A percentile compares a stretch with the other conserved stretches of the same genome.
phyloP scores from a whole-genome alignment of 2,888 invertebrate species.

The Pristionchus maxplancki region DNA sequence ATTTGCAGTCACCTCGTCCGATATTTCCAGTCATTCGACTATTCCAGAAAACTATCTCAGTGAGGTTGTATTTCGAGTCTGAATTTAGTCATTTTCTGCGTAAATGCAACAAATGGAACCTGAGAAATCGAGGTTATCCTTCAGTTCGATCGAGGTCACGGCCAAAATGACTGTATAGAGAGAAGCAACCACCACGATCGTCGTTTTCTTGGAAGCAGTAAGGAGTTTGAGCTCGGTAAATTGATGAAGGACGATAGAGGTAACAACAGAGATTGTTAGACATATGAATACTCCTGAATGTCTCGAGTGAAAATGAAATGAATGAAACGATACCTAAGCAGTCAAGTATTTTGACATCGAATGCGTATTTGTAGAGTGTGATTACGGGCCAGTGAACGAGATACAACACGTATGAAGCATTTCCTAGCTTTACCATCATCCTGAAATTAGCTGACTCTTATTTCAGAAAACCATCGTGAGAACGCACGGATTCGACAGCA shows the following conservation, averaged over 20 bases:
- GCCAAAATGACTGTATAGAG: not conserved
- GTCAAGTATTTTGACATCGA: not conserved
- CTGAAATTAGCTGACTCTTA: not conserved
- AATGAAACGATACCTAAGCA: not conserved
- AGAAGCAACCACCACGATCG: not conserved
- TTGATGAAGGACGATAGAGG: not conserved
- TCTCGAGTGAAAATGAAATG: not conserved
- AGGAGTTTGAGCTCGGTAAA: not conserved
- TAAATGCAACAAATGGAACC: not conserved
- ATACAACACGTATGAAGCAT: slow-evolving; percentile 16
- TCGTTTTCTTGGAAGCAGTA: not conserved
- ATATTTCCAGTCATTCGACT: not conserved
- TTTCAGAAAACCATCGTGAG: not conserved
- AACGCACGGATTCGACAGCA: not conserved
- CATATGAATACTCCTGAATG: not conserved
- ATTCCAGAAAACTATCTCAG: not conserved
- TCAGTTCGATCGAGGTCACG: not conserved
- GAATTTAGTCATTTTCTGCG: not conserved
- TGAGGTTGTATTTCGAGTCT: not conserved
- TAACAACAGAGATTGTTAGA: not conserved
- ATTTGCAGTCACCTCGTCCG: not conserved
- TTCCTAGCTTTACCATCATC: not conserved
- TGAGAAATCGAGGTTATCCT: not conserved
- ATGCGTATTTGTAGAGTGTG: not conserved
- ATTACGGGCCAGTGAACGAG: slow-evolving; percentile 13